Percentiles rank a stretch among this genome's conserved stretches.
phyloP scores from a whole-genome alignment of 2,888 invertebrate genomes.

The Tineola bisselliella region DNA sequence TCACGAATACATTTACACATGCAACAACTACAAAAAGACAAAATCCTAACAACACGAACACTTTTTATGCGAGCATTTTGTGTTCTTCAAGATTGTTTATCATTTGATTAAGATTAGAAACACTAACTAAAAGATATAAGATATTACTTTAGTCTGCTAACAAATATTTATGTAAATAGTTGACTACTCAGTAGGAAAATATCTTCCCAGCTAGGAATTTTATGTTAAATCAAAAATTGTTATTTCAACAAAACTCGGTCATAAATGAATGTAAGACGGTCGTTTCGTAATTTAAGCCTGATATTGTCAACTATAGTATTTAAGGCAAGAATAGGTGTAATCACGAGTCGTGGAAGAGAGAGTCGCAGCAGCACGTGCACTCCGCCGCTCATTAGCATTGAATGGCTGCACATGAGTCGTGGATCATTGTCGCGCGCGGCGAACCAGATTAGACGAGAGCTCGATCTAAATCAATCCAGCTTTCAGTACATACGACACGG shows the following conservation, averaged over 20 bases:
- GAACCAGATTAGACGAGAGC: conserved; percentile 37
- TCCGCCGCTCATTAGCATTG: conserved; percentile 65
- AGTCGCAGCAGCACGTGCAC: conserved; percentile 37
- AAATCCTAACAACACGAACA: conserved; percentile 9
- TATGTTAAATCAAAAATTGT: too few relatives aligned
- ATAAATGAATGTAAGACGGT: not conserved
- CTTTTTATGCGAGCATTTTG: conserved; percentile 8
- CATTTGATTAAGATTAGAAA: conserved; percentile 11
- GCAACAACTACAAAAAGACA: conserved; percentile 11
- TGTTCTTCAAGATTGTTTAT: conserved; percentile 9
- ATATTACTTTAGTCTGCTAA: not conserved
- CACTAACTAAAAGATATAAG: too few relatives aligned
- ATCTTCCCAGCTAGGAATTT: too few relatives aligned
- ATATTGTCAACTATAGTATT: conserved; percentile 18
- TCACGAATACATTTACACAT: conserved; percentile 34
- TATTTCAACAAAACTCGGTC: not conserved
- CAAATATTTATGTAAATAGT: not conserved
- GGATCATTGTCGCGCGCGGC: conserved; percentile 43
- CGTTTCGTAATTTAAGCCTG: conserved; percentile 7
- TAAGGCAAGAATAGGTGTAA: conserved; percentile 35
- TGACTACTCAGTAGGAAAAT: too few relatives aligned
- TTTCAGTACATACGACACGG: not conserved
- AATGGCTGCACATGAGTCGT: conserved; percentile 50
- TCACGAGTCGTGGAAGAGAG: conserved; percentile 30
- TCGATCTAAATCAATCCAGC: conserved; percentile 51